These are phyloP conservation scores for Coranthus polyacanthus DNA, from an alignment of 2,797 vertebrate species.

Conservation along the genomic window DNA sequence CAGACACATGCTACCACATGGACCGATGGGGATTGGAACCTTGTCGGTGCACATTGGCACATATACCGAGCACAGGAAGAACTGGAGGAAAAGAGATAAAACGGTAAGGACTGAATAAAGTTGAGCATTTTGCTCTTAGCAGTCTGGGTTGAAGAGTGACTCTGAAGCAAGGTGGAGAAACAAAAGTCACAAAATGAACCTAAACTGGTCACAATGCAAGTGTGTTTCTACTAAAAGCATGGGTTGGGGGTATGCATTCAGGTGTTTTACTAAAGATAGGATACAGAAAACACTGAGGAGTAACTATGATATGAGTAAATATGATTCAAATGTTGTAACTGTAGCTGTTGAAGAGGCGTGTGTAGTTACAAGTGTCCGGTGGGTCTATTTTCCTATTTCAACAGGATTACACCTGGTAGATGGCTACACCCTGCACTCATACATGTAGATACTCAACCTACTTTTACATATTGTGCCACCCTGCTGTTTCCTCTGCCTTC, in stretches of 20 bases:
- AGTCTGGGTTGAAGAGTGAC: neutral
- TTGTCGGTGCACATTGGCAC: constrained; percentile 99
- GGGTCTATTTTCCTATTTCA: constrained; percentile 37
- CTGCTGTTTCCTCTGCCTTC: constrained; percentile 17
- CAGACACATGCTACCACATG: constrained; percentile 97
- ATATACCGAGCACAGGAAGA: constrained; percentile 98
- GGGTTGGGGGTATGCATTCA: neutral
- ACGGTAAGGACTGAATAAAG: neutral
- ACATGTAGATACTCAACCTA: constrained; percentile 26
- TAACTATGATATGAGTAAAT: neutral
- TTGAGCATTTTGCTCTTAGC: constrained; percentile 2
- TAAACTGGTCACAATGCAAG: neutral
- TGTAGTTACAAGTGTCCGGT: no score
- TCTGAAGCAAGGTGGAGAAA: neutral
- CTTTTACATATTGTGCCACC: constrained; percentile 10
- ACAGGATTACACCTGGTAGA: constrained; percentile 44
- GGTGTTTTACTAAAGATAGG: neutral
- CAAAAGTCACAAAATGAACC: neutral
- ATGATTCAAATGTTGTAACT: constrained; percentile 21
- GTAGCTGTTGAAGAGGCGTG: no score
- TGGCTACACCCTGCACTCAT: constrained; percentile 5
- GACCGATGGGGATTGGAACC: constrained; percentile 97
- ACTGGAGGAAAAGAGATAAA: constrained; percentile 80
- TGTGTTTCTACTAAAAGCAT: neutral
- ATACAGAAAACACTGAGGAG: neutral